Conservation (phyloP, 1,140 invertebrate species). For the Eumaeus atala region DNA sequence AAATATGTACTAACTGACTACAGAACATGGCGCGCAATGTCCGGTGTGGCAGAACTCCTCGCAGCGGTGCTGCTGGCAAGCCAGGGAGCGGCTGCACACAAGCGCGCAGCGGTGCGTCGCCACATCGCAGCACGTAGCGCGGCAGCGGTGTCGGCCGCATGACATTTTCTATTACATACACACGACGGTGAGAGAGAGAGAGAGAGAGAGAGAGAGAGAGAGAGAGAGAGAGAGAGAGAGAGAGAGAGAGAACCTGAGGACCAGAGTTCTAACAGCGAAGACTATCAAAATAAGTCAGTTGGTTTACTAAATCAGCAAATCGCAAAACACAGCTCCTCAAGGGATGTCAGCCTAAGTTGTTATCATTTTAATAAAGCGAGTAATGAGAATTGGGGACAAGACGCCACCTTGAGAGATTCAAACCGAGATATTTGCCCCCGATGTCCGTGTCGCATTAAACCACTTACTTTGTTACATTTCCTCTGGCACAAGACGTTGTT, state of each 20-base stretch:
- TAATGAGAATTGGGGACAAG: no score
- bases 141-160: slow-evolving; percentile 93
- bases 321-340: no score
- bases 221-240: no score
- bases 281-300: neutral
- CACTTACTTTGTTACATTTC: slow-evolving; percentile 86
- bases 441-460: no score
- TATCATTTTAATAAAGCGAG: no score
- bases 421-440: no score
- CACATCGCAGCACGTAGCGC: slow-evolving; percentile 89
- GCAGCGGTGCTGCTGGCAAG: slow-evolving; percentile 92
- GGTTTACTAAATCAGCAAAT: neutral
- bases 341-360: no score
- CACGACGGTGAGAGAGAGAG: neutral
- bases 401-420: no score
- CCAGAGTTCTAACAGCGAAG: neutral
- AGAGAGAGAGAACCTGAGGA: no score
- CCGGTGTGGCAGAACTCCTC: slow-evolving; percentile 91
- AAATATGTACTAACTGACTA: slow-evolving; percentile 78
- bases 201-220: no score
- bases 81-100: slow-evolving; percentile 85
- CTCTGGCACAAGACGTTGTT: slow-evolving; percentile 88
- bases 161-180: slow-evolving; percentile 78
- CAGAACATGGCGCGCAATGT: slow-evolving; percentile 88
- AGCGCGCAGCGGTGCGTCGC: slow-evolving; percentile 88